Percentiles rank a stretch among this genome's conserved stretches.
Evolutionary conservation across 2,797 vertebrate species (phyloP).

Genomic region (Sebastes steindachneri): DNA sequence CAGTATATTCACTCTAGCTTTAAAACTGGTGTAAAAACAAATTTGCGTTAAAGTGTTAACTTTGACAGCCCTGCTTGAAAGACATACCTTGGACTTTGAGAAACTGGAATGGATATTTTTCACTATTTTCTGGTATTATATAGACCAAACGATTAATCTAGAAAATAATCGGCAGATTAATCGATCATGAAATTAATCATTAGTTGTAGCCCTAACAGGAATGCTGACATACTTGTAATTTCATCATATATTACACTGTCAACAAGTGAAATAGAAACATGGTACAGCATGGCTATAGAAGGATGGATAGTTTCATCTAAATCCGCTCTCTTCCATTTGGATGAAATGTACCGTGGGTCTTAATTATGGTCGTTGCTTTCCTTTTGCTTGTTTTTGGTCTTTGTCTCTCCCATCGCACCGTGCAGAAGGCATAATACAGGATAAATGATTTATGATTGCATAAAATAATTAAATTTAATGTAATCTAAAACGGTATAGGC

Average conservation of each 20-base stretch:
- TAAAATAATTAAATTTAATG: not conserved
- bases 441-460: constrained; percentile 5
- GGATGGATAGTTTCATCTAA: not conserved
- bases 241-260: not conserved
- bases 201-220: no score
- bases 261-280: not conserved
- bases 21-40: no score
- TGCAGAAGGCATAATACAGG: not conserved
- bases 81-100: no score
- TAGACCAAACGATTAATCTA: no score
- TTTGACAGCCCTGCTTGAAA: no score
- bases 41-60: no score
- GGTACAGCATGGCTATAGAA: not conserved
- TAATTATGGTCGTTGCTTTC: not conserved
- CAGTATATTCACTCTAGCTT: no score
- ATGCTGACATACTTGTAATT: not conserved
- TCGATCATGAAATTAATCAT: no score
- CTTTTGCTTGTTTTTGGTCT: not conserved
- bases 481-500: not conserved
- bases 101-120: no score
- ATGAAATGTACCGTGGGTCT: not conserved
- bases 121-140: no score
- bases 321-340: not conserved
- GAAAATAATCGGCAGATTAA: no score
- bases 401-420: not conserved